Evolutionary conservation across 2,113 vertebrate genomes (phyloP).

Genomic region (Tragelaphus imberbis): DNA sequence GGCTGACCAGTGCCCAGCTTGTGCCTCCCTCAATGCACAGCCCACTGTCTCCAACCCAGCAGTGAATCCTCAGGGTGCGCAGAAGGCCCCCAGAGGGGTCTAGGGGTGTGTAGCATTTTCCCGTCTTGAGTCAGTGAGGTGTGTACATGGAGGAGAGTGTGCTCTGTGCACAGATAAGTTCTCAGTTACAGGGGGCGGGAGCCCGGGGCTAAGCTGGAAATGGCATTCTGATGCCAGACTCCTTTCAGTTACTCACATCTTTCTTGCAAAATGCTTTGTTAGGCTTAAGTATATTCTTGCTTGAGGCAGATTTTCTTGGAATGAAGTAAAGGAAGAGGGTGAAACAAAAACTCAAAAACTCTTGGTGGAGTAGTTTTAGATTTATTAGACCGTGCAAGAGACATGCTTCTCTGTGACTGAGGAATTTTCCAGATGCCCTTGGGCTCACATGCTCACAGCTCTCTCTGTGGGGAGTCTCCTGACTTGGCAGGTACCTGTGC

Average conservation of each 20-base stretch:
- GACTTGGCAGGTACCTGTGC: constrained; percentile 27
- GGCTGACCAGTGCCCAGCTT: constrained; percentile 13
- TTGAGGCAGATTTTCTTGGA: constrained; percentile 63
- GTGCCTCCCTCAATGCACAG: neutral
- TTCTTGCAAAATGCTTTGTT: constrained; percentile 49
- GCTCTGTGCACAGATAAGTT: neutral
- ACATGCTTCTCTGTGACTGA: neutral
- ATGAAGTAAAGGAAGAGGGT: constrained; percentile 12
- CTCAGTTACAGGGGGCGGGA: neutral
- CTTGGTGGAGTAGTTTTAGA: constrained; percentile 47
- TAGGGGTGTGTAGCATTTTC: neutral
- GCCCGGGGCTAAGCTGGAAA: constrained; percentile 8
- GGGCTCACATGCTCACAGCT: neutral
- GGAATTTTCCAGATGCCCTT: constrained; percentile 49
- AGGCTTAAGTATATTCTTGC: constrained; percentile 52
- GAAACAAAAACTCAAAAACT: neutral
- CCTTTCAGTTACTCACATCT: constrained; percentile 28
- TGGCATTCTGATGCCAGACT: constrained; percentile 37
- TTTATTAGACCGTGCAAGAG: constrained; percentile 35
- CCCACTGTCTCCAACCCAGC: constrained; percentile 32
- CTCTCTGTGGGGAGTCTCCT: neutral
- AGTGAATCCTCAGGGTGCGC: neutral
- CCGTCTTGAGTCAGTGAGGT: neutral
- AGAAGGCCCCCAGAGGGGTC: neutral
- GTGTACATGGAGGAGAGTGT: neutral